Base-by-base conservation (phyloP, 2,888 invertebrate species). In the Amphipyra berbera region DNA sequence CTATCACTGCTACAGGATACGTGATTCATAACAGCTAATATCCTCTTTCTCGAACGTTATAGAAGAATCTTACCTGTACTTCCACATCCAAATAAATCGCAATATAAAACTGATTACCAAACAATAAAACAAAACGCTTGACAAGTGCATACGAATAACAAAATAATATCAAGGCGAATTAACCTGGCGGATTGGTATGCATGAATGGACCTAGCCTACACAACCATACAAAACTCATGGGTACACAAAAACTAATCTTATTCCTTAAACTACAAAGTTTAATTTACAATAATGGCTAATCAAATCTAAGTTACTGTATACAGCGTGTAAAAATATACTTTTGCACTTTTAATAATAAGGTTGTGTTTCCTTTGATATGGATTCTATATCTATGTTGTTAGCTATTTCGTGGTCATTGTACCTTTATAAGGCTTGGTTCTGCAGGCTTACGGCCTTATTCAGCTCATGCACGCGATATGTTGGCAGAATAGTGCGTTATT, bases 141-240 rank as follows among this genome's bases (percentile, higher is more conserved):
- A 65, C 73, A 77, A 77, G 71, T 79, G 79, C 73, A 73, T 68
- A 62, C 59, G 60, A 71, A 73, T 71, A 79, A 71, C 71, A 65
- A 72, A 71, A 74, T 62, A 65, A 68, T 79, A 80, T 79, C 78
- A 76, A 82, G 82, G 79, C 68, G 46, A 80, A 68, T 69, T 70
- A 66, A 69, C 66, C 58, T 67, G 64, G 68, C 65, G 48, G 68
- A 65, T 78, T 68, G 75, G 73, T 76, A 81, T 76, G 78, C 73
- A 73, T 78, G 76, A 78, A 82, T 76, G 77, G 73, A 68, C 54
- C 46, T 54, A 58, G 54, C 65, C 68, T 64, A 67, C 61, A 68
- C 73, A 61, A 57, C 53, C 9, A 61, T 42, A 53, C 33, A 21
- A 7, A 21, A 13, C 35, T 6, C 8, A 6, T 13, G 2, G 8